These are phyloP conservation scores for Podarcis muralis DNA, from an alignment of 2,113 vertebrate species.

Conservation along the genomic window DNA sequence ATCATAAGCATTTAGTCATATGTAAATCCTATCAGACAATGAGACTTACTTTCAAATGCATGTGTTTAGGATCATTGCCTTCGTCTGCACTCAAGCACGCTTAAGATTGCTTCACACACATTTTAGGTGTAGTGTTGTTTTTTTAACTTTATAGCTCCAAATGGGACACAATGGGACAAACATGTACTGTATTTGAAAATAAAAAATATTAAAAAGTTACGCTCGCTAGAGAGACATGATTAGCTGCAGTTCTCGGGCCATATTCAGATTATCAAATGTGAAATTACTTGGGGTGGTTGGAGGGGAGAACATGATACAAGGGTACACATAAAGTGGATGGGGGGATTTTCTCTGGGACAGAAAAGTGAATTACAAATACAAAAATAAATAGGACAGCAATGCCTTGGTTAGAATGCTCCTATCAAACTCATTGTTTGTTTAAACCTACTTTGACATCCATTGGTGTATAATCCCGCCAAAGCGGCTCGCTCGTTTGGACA, in stretches of 20 bases:
- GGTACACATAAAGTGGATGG: too few relatives aligned
- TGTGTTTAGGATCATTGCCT: background rate
- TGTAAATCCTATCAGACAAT: background rate
- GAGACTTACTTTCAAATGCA: background rate
- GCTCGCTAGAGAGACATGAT: too few relatives aligned
- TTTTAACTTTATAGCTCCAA: background rate
- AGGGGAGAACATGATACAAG: too few relatives aligned
- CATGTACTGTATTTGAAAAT: background rate
- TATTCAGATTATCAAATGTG: background rate
- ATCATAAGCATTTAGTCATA: background rate
- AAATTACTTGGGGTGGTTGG: too few relatives aligned
- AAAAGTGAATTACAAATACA: background rate
- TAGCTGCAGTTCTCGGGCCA: background rate
- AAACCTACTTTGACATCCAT: conserved; percentile 71
- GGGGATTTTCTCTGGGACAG: background rate
- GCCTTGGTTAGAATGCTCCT: background rate
- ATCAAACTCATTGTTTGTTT: background rate
- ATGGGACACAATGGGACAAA: background rate
- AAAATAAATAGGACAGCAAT: background rate
- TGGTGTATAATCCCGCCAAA: conserved; percentile 78
- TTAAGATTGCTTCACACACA: background rate
- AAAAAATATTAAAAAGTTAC: background rate
- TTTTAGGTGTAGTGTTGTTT: too few relatives aligned
- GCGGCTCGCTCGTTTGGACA: conserved; percentile 7
- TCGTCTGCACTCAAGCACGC: background rate